phyloP scores from a whole-genome alignment of 2,797 vertebrate species.

The Micropoecilia bifurca region DNA sequence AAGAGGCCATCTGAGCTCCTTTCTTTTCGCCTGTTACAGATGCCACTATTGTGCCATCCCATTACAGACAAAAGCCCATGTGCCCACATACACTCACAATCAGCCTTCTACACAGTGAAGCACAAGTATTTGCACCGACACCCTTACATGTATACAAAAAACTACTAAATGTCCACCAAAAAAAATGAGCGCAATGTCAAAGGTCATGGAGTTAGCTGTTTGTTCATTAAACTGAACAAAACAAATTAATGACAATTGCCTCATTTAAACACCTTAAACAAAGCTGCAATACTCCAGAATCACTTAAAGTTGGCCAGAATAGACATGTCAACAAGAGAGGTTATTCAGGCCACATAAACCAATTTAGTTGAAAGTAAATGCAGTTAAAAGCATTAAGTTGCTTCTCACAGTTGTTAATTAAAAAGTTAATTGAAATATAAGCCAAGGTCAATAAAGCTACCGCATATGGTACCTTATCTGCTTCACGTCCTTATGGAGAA shows the following conservation, averaged over 20 bases:
- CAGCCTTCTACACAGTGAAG: not conserved
- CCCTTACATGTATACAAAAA: constrained; percentile 10
- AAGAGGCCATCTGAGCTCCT: constrained; percentile 53
- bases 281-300: not conserved
- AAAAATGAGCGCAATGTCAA: constrained; percentile 31
- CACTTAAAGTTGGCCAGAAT: constrained; percentile 2
- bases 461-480: not conserved
- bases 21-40: constrained; percentile 58
- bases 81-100: constrained; percentile 13
- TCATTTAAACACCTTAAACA: not conserved
- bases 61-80: constrained; percentile 56
- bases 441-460: not conserved
- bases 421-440: not conserved
- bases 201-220: constrained; percentile 20
- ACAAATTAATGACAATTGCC: constrained; percentile 14
- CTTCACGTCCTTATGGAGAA: not conserved
- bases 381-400: not conserved
- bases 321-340: not conserved
- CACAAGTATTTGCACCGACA: not conserved
- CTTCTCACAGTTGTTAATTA: not conserved
- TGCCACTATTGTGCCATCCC: constrained; percentile 56
- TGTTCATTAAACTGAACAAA: constrained; percentile 31
- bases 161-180: constrained; percentile 24
- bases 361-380: not conserved
- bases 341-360: not conserved